Evolutionary conservation across 2,888 invertebrate genomes (phyloP).

Genomic region (Candidula unifasciata): DNA sequence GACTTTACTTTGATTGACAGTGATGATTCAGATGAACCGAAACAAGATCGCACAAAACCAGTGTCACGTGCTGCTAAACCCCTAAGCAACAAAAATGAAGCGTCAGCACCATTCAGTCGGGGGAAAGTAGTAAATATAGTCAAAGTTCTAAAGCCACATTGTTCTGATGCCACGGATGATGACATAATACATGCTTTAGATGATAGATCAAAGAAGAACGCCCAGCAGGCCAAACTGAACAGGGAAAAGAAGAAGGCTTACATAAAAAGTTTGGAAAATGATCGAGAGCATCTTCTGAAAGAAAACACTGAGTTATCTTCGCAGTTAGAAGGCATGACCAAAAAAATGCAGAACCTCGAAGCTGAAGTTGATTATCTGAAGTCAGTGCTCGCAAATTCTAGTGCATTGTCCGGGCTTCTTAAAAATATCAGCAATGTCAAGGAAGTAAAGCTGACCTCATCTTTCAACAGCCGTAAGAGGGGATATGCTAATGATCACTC

Average conservation of each 20-base stretch:
- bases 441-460: conserved; percentile 65
- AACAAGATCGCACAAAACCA: not conserved
- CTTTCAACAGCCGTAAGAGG: conserved; percentile 62
- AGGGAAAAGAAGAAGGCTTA: conserved; percentile 74
- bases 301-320: conserved; percentile 63
- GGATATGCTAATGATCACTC: conserved; percentile 60
- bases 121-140: conserved; percentile 46
- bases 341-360: conserved; percentile 59
- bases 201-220: conserved; percentile 70
- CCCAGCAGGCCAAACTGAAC: conserved; percentile 71
- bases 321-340: conserved; percentile 54
- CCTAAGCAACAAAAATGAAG: conserved; percentile 2
- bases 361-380: conserved; percentile 72
- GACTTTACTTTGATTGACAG: conserved; percentile 40
- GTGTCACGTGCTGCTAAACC: not conserved
- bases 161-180: conserved; percentile 54
- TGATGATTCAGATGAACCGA: conserved; percentile 16
- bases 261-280: conserved; percentile 68
- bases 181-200: conserved; percentile 62
- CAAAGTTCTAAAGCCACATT: conserved; percentile 61
- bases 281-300: conserved; percentile 60
- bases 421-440: conserved; percentile 70
- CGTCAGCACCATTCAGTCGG: not conserved
- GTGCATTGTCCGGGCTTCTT: conserved; percentile 68
- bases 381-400: conserved; percentile 74